phyloP scores from a whole-genome alignment of 1,140 invertebrate species.

The Tetragonula clypearis region DNA sequence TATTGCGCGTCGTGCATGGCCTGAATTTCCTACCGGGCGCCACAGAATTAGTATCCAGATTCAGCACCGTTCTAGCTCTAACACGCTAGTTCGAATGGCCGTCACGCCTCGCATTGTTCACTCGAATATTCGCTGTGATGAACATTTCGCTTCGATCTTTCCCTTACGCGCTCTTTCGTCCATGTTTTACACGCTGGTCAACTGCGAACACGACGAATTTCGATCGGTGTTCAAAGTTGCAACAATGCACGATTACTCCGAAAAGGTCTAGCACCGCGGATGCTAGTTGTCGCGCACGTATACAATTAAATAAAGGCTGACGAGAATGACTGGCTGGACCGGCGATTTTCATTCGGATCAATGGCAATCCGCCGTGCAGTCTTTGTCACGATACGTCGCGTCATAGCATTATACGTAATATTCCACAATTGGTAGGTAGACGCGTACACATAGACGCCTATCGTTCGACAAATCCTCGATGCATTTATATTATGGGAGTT shows the following conservation, averaged over 20 bases:
- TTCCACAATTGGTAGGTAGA: neutral
- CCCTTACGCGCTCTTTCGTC: neutral
- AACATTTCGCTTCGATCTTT: constrained; percentile 59
- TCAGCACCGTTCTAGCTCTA: constrained; percentile 34
- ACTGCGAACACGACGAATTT: neutral
- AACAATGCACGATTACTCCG: neutral
- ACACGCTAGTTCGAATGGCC: constrained; percentile 54
- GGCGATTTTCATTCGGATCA: neutral
- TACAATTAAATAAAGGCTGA: constrained; percentile 18
- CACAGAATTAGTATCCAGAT: constrained; percentile 58
- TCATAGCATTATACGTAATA: constrained; percentile 32
- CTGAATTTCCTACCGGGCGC: constrained; percentile 57
- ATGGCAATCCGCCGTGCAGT: constrained; percentile 15
- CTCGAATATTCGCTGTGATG: constrained; percentile 43
- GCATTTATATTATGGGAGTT: constrained; percentile 65
- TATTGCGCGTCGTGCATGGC: constrained; percentile 52
- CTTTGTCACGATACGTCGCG: constrained; percentile 12
- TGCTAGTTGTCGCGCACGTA: neutral
- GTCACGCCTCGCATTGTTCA: constrained; percentile 53
- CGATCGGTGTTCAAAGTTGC: constrained; percentile 9
- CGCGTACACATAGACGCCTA: neutral
- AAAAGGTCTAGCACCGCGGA: neutral
- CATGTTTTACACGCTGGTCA: neutral
- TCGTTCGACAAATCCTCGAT: constrained; percentile 52
- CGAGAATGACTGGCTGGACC: neutral